phyloP scores from a whole-genome alignment of 2,797 vertebrate species.

The Gallinago stenura region DNA sequence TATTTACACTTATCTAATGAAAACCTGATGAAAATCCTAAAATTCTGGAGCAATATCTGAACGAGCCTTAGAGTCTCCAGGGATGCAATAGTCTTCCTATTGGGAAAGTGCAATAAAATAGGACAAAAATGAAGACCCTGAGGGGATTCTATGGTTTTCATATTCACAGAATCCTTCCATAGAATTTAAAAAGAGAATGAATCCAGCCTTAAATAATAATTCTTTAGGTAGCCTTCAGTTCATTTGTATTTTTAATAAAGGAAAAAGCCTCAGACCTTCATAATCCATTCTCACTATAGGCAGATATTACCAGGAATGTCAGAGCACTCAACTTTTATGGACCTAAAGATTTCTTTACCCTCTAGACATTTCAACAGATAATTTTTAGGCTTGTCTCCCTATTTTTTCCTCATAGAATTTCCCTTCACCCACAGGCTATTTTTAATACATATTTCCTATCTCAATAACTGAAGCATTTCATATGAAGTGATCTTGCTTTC shows the following conservation, averaged over 20 bases:
- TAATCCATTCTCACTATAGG: not conserved
- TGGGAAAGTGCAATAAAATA: not conserved
- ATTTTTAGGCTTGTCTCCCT: not conserved
- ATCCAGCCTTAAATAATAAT: not conserved
- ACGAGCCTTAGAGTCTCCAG: not conserved
- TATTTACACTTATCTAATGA: not conserved
- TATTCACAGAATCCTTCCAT: not conserved
- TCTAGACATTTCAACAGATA: not conserved
- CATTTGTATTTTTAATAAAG: not conserved
- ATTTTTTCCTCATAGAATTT: not conserved
- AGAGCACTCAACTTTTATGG: not conserved
- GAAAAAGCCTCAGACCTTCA: not conserved
- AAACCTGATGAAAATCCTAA: not conserved
- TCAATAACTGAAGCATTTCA: not conserved
- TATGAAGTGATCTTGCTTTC: not conserved
- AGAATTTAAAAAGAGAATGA: not conserved
- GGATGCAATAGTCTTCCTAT: not conserved
- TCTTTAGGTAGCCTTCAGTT: not conserved
- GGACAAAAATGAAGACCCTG: not conserved
- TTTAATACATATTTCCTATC: not conserved
- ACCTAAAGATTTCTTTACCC: not conserved
- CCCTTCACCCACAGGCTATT: not conserved
- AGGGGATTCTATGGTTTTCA: not conserved
- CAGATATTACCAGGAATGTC: not conserved
- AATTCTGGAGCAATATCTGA: not conserved